Evolutionary conservation across 2,797 vertebrate species (phyloP).

Genomic region (Xiphophorus birchmanni): DNA sequence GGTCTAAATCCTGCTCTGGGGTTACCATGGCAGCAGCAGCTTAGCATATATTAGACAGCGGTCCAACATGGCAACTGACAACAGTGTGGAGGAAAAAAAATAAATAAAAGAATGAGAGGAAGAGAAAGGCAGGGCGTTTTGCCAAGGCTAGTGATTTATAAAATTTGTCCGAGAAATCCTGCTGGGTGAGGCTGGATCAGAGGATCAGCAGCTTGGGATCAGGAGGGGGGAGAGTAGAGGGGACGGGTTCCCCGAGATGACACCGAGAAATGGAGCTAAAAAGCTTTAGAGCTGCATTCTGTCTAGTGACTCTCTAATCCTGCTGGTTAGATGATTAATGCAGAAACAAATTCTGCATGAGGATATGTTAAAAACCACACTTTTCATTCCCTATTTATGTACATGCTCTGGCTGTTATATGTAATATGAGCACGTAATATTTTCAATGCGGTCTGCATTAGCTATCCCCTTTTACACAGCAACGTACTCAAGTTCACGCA

Average conservation of each 20-base stretch:
- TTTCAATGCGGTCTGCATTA: neutral
- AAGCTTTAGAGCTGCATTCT: conserved; percentile 25
- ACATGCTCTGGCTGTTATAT: neutral
- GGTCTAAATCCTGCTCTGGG: conserved; percentile 73
- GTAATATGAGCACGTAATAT: neutral
- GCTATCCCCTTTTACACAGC: neutral
- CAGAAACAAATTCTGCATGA: conserved; percentile 19
- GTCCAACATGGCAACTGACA: conserved; percentile 65
- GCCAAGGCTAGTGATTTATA: neutral
- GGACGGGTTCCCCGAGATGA: conserved; percentile 16
- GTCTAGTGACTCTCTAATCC: conserved; percentile 29
- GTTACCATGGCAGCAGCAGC: conserved; percentile 85
- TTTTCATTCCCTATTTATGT: neutral
- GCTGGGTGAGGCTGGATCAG: conserved; percentile 30
- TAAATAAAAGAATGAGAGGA: neutral
- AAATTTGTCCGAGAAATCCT: conserved; percentile 37
- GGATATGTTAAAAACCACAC: neutral
- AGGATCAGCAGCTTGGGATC: conserved; percentile 3
- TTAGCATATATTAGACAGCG: conserved; percentile 84
- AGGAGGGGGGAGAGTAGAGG: neutral
- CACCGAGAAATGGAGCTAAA: conserved; percentile 13
- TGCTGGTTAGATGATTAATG: conserved; percentile 10
- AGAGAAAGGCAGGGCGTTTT: conserved; percentile 4
- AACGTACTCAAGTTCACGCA: neutral
- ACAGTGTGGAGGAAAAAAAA: neutral